Conservation (phyloP, 2,888 invertebrate genomes). For the Artemia sinica region DNA sequence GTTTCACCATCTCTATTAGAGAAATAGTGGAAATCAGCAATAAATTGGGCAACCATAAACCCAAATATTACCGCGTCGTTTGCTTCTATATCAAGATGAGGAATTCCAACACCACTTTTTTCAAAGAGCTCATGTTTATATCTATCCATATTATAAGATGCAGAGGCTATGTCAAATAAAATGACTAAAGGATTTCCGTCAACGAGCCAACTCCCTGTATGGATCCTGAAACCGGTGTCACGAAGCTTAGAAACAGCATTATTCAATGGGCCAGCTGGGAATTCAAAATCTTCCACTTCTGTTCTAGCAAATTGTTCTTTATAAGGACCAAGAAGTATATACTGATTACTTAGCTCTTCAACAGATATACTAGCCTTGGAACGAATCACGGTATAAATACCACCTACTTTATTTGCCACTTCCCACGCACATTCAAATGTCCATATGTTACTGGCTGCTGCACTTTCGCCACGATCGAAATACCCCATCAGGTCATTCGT, state of each 20-base stretch:
- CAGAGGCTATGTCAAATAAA: slow-evolving; percentile 89
- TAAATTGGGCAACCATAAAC: slow-evolving; percentile 80
- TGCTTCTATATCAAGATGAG: slow-evolving; percentile 81
- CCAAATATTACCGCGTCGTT: slow-evolving; percentile 95
- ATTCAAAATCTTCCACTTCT: slow-evolving; percentile 85
- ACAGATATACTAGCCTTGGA: slow-evolving; percentile 92
- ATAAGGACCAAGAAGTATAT: slow-evolving; percentile 83
- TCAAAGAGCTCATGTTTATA: slow-evolving; percentile 90
- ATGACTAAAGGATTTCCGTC: slow-evolving; percentile 98
- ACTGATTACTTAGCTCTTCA: slow-evolving; percentile 95
- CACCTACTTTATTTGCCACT: slow-evolving; percentile 97
- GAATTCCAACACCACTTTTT: slow-evolving; percentile 70
- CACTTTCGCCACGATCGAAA: slow-evolving; percentile 68
- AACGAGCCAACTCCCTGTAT: slow-evolving; percentile 92
- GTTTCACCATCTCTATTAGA: slow-evolving; percentile 35
- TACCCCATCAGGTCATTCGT: slow-evolving; percentile 56
- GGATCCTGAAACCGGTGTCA: slow-evolving; percentile 69
- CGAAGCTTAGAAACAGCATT: slow-evolving; percentile 59
- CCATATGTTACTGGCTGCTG: slow-evolving; percentile 80
- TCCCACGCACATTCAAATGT: slow-evolving; percentile 98
- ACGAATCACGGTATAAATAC: slow-evolving; percentile 95
- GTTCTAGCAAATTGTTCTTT: slow-evolving; percentile 81
- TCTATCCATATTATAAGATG: slow-evolving; percentile 83
- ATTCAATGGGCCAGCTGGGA: slow-evolving; percentile 52
- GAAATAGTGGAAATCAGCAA: slow-evolving; percentile 43